Conservation (phyloP, 2,797 vertebrate genomes). For the Falco novaeseelandiae region DNA sequence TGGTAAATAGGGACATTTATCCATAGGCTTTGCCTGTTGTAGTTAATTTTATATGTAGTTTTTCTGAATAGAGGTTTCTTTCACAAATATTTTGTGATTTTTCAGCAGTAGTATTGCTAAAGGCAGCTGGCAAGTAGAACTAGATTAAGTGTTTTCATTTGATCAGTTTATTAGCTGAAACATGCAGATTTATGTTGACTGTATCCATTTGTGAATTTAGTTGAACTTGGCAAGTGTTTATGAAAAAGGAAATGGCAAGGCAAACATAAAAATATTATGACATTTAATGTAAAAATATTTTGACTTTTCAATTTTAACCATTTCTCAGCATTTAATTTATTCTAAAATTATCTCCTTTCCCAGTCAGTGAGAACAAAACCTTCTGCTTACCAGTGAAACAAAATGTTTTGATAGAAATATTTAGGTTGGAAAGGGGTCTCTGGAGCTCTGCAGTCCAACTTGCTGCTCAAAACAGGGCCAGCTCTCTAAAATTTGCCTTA, state of each 20-base stretch:
- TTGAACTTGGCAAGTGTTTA: conserved; percentile 20
- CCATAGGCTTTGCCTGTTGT: background rate
- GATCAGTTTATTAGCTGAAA: conserved; percentile 29
- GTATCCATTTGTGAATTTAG: background rate
- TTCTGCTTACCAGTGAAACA: background rate
- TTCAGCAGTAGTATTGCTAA: background rate
- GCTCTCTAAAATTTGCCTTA: background rate
- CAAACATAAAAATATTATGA: conserved; percentile 23
- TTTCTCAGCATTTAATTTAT: background rate
- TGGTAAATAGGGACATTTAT: background rate
- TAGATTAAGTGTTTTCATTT: conserved; percentile 32
- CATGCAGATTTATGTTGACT: background rate
- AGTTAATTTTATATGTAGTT: background rate
- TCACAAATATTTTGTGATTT: background rate
- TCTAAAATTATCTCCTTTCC: background rate
- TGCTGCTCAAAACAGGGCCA: background rate
- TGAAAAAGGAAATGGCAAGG: background rate
- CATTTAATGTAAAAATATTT: background rate
- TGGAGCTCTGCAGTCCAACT: background rate
- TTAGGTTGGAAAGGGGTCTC: background rate
- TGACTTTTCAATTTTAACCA: background rate
- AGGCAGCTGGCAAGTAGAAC: conserved; percentile 3
- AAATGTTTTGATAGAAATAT: background rate
- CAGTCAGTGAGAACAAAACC: background rate
- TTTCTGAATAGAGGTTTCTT: background rate